Conservation (phyloP, 2,797 vertebrate species). For the Carapus acus region DNA sequence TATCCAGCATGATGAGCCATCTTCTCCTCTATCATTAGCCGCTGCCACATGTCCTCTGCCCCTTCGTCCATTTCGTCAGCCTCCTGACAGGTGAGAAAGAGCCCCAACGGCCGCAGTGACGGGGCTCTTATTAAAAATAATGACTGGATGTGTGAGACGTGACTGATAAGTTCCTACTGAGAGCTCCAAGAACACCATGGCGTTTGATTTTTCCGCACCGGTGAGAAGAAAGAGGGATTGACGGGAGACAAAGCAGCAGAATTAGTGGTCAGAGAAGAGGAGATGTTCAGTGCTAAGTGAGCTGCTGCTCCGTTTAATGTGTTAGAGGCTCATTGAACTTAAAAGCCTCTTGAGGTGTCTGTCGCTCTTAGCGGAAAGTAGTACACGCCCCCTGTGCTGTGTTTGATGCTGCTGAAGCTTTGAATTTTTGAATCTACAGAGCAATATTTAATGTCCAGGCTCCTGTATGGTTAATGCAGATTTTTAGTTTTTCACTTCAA, state of each 20-base stretch:
- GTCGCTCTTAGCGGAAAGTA: conserved; percentile 4
- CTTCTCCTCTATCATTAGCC: conserved; percentile 45
- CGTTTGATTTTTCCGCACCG: conserved; percentile 43
- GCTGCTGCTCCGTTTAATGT: conserved; percentile 22
- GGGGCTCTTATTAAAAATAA: conserved; percentile 60
- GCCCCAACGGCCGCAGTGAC: conserved; percentile 36
- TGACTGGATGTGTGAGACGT: conserved; percentile 47
- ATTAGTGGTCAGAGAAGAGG: conserved; percentile 39
- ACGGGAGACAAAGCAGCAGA: conserved; percentile 12
- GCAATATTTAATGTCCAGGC: conserved; percentile 3
- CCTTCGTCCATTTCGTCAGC: conserved; percentile 51
- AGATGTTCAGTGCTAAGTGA: conserved; percentile 26
- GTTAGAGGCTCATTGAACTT: conserved; percentile 17
- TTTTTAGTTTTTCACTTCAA: background rate
- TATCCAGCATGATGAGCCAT: conserved; percentile 28
- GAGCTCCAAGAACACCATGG: conserved; percentile 35
- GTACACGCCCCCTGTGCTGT: conserved; percentile 21
- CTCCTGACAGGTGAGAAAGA: conserved; percentile 51
- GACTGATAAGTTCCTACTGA: conserved; percentile 56
- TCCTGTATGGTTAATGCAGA: background rate
- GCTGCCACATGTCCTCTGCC: conserved; percentile 37
- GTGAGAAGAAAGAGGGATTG: conserved; percentile 4
- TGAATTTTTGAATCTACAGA: background rate
- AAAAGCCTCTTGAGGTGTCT: conserved; percentile 6
- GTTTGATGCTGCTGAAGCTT: background rate